Evolutionary conservation across 2,113 vertebrate genomes (phyloP).

Genomic region (Porphyrio hochstetteri): DNA sequence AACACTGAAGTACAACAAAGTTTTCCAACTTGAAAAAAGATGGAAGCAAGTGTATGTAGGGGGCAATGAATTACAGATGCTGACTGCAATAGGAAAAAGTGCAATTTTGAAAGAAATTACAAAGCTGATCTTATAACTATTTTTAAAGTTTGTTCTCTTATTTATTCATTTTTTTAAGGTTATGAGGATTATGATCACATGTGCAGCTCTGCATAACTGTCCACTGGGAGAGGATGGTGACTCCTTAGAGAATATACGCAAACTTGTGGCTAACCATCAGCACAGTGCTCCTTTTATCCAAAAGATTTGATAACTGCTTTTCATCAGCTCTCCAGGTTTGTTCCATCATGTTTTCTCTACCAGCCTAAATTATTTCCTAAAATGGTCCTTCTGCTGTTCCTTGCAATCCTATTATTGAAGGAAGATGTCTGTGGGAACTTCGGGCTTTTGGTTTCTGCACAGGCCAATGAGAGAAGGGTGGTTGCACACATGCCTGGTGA

Average conservation of each 20-base stretch:
- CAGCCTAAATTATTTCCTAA: constrained; percentile 78
- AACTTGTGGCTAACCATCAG: constrained; percentile 34
- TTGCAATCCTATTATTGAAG: constrained; percentile 76
- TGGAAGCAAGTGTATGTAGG: not conserved
- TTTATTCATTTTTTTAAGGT: constrained; percentile 69
- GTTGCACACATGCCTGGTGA: constrained; percentile 94
- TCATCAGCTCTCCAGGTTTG: not conserved
- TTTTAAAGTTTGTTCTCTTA: not conserved
- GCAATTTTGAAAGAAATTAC: not conserved
- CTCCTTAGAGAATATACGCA: constrained; percentile 51
- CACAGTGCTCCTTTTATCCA: not conserved
- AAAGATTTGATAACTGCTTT: constrained; percentile 21
- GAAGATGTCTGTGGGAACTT: constrained; percentile 78
- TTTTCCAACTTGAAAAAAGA: not conserved
- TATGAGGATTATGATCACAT: constrained; percentile 67
- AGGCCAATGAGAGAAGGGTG: constrained; percentile 90
- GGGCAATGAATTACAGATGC: not conserved
- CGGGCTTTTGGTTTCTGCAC: constrained; percentile 75
- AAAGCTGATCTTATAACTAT: not conserved
- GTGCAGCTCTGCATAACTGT: constrained; percentile 36
- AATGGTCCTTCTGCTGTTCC: constrained; percentile 84
- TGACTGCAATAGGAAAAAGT: not conserved
- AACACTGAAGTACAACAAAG: not conserved
- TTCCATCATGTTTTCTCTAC: constrained; percentile 74
- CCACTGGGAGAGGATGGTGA: constrained; percentile 32